A percentile compares a stretch with the other conserved stretches of the same genome.
Evolutionary conservation across 1,140 invertebrate species (phyloP).

Genomic region (Caenorhabditis elegans): DNA sequence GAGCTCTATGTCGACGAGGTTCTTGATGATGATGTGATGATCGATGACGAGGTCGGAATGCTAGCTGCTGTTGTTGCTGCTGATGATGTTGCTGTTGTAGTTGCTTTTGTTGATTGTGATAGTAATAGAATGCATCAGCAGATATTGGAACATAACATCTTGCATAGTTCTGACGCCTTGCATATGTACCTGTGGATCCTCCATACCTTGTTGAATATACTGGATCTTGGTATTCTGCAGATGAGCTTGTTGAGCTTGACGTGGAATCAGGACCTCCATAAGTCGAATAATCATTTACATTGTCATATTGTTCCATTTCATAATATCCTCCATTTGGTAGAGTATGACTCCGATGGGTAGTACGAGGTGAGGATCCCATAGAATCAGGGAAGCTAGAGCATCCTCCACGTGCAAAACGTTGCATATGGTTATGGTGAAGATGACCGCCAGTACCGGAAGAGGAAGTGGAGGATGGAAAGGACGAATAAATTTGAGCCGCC

Average conservation of each 20-base stretch:
- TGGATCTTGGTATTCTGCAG: background rate
- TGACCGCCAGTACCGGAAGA: no score
- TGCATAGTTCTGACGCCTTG: background rate
- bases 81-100: background rate
- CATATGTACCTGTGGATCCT: background rate
- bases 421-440: conserved; percentile 16
- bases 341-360: background rate
- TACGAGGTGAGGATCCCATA: background rate
- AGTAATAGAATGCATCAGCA: conserved; percentile 18
- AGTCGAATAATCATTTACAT: conserved; percentile 16
- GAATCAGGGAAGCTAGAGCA: conserved; percentile 12
- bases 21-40: background rate
- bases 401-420: conserved; percentile 15
- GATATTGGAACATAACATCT: conserved; percentile 5
- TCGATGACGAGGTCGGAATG: background rate
- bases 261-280: conserved; percentile 19
- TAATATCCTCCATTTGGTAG: background rate
- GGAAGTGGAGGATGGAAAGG: background rate
- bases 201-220: conserved; percentile 9
- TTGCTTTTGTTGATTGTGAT: background rate
- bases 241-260: background rate
- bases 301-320: conserved; percentile 21
- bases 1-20: background rate
- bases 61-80: background rate
- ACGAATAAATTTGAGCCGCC: conserved; percentile 17